Evolutionary conservation across 2,888 invertebrate species (phyloP).

Genomic region (Hesperia comma): DNA sequence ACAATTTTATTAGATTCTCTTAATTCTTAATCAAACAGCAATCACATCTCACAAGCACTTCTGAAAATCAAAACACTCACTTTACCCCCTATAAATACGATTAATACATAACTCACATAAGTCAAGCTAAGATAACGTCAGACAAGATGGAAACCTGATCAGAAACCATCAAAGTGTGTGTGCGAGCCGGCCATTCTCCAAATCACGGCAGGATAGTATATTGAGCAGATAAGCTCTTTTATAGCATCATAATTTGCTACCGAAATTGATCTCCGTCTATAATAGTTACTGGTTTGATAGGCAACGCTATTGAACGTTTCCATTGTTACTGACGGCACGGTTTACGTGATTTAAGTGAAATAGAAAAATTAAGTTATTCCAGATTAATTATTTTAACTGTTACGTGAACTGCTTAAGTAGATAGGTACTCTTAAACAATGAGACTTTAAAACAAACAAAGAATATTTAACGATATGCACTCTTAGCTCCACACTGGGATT

Average conservation of each 20-base stretch:
- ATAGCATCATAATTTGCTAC: conserved; percentile 33
- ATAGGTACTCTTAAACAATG: too few species aligned
- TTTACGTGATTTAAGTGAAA: too few species aligned
- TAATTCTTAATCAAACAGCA: not conserved
- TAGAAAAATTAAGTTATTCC: too few species aligned
- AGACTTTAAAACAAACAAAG: too few species aligned
- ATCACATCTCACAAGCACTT: not conserved
- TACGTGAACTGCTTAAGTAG: too few species aligned
- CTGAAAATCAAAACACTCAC: not conserved
- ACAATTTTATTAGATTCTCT: too few species aligned
- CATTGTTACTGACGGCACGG: not conserved
- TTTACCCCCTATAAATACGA: not conserved
- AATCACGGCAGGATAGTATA: conserved; percentile 20
- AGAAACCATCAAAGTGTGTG: conserved; percentile 26
- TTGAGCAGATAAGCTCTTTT: conserved; percentile 29
- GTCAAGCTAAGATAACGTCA: conserved; percentile 11
- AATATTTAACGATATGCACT: too few species aligned
- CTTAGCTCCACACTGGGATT: too few species aligned
- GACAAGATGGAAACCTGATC: conserved; percentile 25
- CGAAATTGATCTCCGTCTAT: conserved; percentile 34
- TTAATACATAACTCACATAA: conserved; percentile 32
- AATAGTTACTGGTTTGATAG: conserved; percentile 32
- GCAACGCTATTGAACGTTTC: conserved; percentile 2
- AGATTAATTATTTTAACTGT: too few species aligned
- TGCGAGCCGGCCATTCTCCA: conserved; percentile 8